phyloP scores from a whole-genome alignment of 2,888 invertebrate species.

The Morpho deidamia region DNA sequence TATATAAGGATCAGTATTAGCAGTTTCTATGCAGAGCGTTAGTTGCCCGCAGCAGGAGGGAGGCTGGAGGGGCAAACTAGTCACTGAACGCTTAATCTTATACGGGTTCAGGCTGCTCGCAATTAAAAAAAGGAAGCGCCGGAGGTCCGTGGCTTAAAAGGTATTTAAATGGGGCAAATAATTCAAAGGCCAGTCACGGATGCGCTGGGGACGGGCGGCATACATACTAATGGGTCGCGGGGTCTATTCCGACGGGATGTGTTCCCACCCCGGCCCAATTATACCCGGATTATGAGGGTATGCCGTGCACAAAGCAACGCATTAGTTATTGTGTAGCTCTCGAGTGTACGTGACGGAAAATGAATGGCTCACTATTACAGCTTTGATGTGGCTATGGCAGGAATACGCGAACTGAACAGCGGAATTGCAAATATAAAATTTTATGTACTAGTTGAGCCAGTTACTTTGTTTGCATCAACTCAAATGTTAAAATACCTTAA shows the following conservation, averaged over 20 bases:
- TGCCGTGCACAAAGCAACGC: not conserved
- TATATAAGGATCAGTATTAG: too few relatives aligned
- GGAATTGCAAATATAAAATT: too few relatives aligned
- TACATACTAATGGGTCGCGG: slow-evolving; percentile 17
- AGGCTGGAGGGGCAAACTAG: too few relatives aligned
- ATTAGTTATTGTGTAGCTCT: not conserved
- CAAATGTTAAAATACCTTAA: too few relatives aligned
- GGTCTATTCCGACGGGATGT: slow-evolving; percentile 14
- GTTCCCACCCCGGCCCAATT: slow-evolving; percentile 12
- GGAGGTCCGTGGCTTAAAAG: not conserved
- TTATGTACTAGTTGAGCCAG: too few relatives aligned
- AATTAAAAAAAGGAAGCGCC: slow-evolving; percentile 4
- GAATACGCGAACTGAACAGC: too few relatives aligned
- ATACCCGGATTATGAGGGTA: slow-evolving; percentile 14
- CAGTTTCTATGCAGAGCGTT: too few relatives aligned
- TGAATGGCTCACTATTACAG: not conserved
- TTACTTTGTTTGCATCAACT: too few relatives aligned
- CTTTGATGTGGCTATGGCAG: too few relatives aligned
- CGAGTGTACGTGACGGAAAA: not conserved
- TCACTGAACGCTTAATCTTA: too few relatives aligned
- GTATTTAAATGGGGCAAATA: slow-evolving; percentile 8
- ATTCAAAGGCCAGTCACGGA: slow-evolving; percentile 18
- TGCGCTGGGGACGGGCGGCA: slow-evolving; percentile 1
- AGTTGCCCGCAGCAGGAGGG: too few relatives aligned
- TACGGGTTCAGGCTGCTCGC: not conserved